Percentiles rank a stretch among this genome's conserved stretches.
Evolutionary conservation across 2,888 invertebrate species (phyloP).

Genomic region (Nematopogon swammerdamellus): DNA sequence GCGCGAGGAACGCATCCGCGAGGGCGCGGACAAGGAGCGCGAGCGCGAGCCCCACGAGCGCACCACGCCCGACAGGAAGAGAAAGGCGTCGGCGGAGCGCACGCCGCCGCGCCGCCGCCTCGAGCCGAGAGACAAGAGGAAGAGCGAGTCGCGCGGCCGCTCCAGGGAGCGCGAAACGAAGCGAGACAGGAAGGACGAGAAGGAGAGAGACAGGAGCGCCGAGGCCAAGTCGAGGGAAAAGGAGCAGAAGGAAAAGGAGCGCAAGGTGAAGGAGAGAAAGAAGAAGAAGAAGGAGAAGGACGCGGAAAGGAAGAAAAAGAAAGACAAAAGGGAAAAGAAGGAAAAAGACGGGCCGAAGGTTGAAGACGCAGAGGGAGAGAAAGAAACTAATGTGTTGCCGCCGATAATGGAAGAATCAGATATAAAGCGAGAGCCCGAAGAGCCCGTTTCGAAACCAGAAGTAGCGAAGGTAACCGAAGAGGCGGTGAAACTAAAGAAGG

Average conservation of each 20-base stretch:
- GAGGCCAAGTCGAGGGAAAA: conserved; percentile 38
- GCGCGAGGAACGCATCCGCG: conserved; percentile 25
- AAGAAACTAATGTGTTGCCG: conserved; percentile 13
- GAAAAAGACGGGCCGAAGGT: conserved; percentile 16
- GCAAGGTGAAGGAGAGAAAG: conserved; percentile 39
- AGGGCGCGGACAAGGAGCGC: conserved; percentile 30
- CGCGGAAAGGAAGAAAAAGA: conserved; percentile 7
- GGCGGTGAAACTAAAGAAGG: too few species aligned
- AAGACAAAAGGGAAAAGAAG: conserved; percentile 18
- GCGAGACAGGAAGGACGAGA: conserved; percentile 52
- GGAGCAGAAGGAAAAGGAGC: conserved; percentile 58
- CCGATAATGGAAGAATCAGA: conserved; percentile 13
- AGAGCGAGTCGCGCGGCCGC: conserved; percentile 42
- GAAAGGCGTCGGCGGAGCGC: conserved; percentile 31
- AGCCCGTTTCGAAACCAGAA: conserved; percentile 9
- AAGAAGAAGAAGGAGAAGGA: conserved; percentile 41
- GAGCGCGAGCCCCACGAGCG: conserved; percentile 33
- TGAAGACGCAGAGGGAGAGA: conserved; percentile 16
- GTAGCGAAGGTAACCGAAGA: not conserved
- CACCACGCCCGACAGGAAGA: conserved; percentile 37
- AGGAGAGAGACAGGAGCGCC: conserved; percentile 35
- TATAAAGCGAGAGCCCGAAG: conserved; percentile 12
- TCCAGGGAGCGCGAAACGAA: conserved; percentile 52
- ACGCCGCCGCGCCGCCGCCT: conserved; percentile 29
- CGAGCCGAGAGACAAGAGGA: conserved; percentile 37